phyloP scores from a whole-genome alignment of 2,113 vertebrate genomes.

The Trematomus loennbergii region DNA sequence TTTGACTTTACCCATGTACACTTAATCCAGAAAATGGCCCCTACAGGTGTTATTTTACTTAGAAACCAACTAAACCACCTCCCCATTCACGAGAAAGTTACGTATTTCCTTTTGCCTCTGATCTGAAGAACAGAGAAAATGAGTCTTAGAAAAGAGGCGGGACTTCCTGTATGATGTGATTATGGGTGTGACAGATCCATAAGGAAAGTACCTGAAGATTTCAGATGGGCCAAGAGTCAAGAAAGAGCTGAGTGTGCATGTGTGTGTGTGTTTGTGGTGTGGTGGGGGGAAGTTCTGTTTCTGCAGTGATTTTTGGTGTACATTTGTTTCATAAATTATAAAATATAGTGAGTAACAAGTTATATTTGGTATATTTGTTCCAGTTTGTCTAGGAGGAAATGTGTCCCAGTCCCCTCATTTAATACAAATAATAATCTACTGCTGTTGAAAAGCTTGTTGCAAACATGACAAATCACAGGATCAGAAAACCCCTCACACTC shows the following conservation, averaged over 20 bases:
- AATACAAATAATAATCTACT: background rate
- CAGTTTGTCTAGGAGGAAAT: too few species aligned
- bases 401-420: background rate
- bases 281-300: too few species aligned
- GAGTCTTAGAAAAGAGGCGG: background rate
- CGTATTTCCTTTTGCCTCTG: slow-evolving; percentile 17
- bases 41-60: background rate
- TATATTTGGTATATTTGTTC: too few species aligned
- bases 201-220: slow-evolving; percentile 75
- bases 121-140: slow-evolving; percentile 1
- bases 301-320: too few species aligned
- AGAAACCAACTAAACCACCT: slow-evolving; percentile 3
- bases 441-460: background rate
- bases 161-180: slow-evolving; percentile 42
- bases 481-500: too few species aligned
- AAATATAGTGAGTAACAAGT: too few species aligned
- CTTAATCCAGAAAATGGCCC: too few species aligned
- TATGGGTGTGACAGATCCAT: slow-evolving; percentile 23
- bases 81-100: background rate
- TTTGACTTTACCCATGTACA: too few species aligned
- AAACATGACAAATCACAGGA: background rate
- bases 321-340: too few species aligned
- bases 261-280: slow-evolving; percentile 14
- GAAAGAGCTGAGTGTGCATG: background rate
- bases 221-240: slow-evolving; percentile 12